Evolutionary conservation across 2,113 vertebrate genomes (phyloP).

Genomic region (Zosterops hypoxanthus): DNA sequence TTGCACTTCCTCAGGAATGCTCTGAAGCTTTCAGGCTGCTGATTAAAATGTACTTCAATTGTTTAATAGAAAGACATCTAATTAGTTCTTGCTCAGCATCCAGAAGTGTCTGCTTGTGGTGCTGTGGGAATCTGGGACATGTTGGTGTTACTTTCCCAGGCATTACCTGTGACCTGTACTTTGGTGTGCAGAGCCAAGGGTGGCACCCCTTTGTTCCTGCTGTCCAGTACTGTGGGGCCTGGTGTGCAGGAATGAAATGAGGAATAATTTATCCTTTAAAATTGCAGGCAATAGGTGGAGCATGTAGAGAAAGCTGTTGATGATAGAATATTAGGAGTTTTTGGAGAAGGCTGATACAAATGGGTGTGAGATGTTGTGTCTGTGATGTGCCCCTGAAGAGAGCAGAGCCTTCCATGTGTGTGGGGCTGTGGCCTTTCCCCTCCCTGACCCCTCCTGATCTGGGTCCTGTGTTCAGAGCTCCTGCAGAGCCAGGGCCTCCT

Average conservation of each 20-base stretch:
- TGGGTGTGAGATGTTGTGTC: not conserved
- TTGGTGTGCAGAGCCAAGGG: not conserved
- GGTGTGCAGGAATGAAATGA: not conserved
- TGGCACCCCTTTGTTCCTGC: not conserved
- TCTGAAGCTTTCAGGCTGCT: not conserved
- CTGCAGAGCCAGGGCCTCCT: not conserved
- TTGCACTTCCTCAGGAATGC: not conserved
- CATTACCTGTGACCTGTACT: rapidly evolving
- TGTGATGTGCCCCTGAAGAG: not conserved
- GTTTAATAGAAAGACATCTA: not conserved
- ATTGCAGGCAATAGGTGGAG: not conserved
- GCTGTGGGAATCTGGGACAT: not conserved
- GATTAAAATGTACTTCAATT: not conserved
- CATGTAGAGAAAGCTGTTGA: not conserved
- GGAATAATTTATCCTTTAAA: not conserved
- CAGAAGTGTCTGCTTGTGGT: not conserved
- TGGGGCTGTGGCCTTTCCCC: not conserved
- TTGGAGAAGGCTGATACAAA: not conserved
- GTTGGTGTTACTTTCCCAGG: rapidly evolving
- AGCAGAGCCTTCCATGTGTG: rapidly evolving
- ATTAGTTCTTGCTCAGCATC: not conserved
- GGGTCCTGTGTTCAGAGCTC: too few species aligned
- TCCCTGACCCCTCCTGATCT: not conserved
- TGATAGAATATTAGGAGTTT: rapidly evolving
- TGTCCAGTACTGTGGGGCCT: not conserved